Percentiles rank a stretch among this genome's conserved stretches.
Conservation (phyloP, 92 coral and sea anemone species). For the Palythoa heliodiscus region DNA sequence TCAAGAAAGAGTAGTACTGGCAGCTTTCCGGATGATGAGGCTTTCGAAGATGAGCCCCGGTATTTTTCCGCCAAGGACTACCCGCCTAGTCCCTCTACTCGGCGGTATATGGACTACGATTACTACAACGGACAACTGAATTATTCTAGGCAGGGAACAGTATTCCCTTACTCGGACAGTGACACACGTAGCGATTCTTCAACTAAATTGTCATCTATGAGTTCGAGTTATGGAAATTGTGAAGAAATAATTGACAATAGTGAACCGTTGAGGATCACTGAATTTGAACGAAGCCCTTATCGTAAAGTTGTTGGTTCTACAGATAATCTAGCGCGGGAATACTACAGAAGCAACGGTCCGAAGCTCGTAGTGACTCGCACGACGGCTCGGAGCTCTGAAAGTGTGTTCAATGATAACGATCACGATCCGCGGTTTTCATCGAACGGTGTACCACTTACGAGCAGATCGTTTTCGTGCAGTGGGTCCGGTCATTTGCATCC, state of each 20-base stretch:
- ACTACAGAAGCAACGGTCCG: constrained; percentile 68
- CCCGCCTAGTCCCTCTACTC: constrained; percentile 79
- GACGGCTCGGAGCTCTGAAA: constrained; percentile 80
- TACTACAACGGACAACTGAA: constrained; percentile 59
- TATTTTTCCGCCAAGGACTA: constrained; percentile 31
- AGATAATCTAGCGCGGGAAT: constrained; percentile 64
- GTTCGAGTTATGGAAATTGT: constrained; percentile 84
- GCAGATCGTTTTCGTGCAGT: constrained; percentile 72
- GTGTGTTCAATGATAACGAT: constrained; percentile 66
- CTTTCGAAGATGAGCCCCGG: constrained; percentile 55
- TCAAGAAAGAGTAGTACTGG: constrained; percentile 45
- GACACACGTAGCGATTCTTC: constrained; percentile 87
- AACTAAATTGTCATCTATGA: constrained; percentile 82
- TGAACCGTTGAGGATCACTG: constrained; percentile 49
- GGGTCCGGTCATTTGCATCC: constrained; percentile 49
- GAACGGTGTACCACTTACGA: constrained; percentile 47
- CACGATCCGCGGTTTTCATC: constrained; percentile 66
- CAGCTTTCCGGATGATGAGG: constrained; percentile 53
- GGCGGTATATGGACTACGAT: constrained; percentile 46
- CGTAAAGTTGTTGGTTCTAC: constrained; percentile 72
- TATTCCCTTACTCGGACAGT: constrained; percentile 88
- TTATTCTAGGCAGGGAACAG: constrained; percentile 67
- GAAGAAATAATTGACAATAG: constrained; percentile 66
- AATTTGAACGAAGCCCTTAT: constrained; percentile 67
- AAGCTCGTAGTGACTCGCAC: constrained; percentile 53